Evolutionary conservation across 2,113 vertebrate genomes (phyloP).

Genomic region (Corvus hawaiiensis): DNA sequence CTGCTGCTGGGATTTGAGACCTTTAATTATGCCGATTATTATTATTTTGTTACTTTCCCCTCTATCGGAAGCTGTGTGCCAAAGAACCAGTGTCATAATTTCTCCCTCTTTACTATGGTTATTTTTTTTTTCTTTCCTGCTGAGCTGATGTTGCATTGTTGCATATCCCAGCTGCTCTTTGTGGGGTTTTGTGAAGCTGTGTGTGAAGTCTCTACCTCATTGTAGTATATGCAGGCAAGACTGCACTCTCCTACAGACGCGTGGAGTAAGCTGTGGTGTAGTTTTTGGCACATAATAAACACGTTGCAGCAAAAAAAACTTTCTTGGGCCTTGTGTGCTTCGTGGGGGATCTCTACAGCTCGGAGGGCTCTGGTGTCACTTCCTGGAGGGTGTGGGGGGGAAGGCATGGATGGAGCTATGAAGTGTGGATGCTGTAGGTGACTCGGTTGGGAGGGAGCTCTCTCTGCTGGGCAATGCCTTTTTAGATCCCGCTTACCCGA

Average conservation of each 20-base stretch:
- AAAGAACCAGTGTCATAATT: constrained; percentile 87
- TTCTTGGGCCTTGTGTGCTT: background rate
- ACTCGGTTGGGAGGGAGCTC: background rate
- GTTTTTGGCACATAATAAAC: constrained; percentile 98
- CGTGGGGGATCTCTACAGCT: accelerated
- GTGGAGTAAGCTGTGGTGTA: constrained; percentile 92
- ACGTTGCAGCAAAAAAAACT: constrained; percentile 89
- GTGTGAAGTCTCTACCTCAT: constrained; percentile 98
- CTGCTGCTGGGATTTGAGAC: constrained; percentile 78
- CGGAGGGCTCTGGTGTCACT: accelerated
- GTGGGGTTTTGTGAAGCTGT: constrained; percentile 87
- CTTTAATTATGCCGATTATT: constrained; percentile 32
- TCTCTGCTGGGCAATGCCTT: accelerated
- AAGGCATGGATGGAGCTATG: no score
- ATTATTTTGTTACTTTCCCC: constrained; percentile 72
- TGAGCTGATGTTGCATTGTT: constrained; percentile 86
- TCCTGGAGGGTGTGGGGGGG: background rate
- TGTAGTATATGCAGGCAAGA: constrained; percentile 95
- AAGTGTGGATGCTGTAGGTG: background rate
- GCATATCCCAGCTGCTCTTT: constrained; percentile 94
- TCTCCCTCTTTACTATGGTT: constrained; percentile 30
- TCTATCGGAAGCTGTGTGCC: constrained; percentile 90
- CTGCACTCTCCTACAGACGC: constrained; percentile 90
- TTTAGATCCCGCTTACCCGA: accelerated
- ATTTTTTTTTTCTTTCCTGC: constrained; percentile 63